phyloP scores from a whole-genome alignment of 2,888 invertebrate genomes.

The Melanotus villosus region DNA sequence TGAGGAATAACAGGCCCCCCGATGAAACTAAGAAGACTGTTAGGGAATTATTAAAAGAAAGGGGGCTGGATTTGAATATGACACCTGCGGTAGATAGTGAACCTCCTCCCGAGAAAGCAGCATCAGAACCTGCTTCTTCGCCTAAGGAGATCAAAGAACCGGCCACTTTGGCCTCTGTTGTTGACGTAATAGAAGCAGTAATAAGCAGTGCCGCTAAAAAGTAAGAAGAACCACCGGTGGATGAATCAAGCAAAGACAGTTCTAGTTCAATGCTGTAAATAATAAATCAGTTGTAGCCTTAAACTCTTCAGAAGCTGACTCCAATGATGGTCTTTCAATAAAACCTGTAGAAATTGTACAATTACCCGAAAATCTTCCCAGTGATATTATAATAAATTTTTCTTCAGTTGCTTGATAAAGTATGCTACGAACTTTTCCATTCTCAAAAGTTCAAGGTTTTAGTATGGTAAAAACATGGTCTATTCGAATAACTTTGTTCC shows the following conservation, averaged over 20 bases:
- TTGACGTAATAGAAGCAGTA: slow-evolving; percentile 72
- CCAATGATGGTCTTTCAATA: slow-evolving; percentile 26
- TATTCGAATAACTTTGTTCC: too few relatives aligned
- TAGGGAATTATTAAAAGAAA: slow-evolving; percentile 65
- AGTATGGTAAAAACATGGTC: too few relatives aligned
- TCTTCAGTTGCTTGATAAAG: slow-evolving; percentile 4
- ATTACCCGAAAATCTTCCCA: slow-evolving; percentile 69
- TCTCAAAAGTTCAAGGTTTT: too few relatives aligned
- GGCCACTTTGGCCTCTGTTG: slow-evolving; percentile 65
- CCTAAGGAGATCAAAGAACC: slow-evolving; percentile 67
- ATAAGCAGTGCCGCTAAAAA: slow-evolving; percentile 63
- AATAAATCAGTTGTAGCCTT: slow-evolving; percentile 35
- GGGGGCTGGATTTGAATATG: slow-evolving; percentile 66
- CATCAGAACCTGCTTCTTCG: slow-evolving; percentile 31
- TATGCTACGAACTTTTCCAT: too few relatives aligned
- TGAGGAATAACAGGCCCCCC: slow-evolving; percentile 60
- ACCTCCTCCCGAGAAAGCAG: slow-evolving; percentile 17
- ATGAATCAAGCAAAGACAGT: slow-evolving; percentile 47
- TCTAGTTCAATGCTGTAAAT: slow-evolving; percentile 37
- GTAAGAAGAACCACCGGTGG: slow-evolving; percentile 29
- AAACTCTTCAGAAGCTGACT: slow-evolving; percentile 31
- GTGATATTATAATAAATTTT: slow-evolving; percentile 59
- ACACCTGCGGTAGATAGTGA: slow-evolving; percentile 49
- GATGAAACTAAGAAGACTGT: slow-evolving; percentile 59
- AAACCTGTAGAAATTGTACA: slow-evolving; percentile 64